phyloP scores from a whole-genome alignment of 2,888 invertebrate genomes.

The Smittia aterrima region DNA sequence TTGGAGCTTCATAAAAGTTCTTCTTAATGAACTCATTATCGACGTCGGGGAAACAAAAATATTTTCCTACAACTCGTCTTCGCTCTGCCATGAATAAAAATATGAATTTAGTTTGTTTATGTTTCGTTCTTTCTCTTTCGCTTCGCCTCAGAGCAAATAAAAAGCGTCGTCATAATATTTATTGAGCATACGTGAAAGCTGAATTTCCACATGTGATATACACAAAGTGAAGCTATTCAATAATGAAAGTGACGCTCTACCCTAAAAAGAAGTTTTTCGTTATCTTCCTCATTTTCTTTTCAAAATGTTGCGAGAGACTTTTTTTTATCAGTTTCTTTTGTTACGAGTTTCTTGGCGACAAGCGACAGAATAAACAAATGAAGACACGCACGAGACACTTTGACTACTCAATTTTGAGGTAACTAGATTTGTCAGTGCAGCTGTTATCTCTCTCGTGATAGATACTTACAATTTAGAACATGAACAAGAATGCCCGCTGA shows the following conservation, averaged over 20 bases:
- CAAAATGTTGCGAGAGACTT: background rate
- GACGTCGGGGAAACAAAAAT: background rate
- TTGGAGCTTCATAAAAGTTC: no score
- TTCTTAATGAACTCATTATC: constrained; percentile 29
- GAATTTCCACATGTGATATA: constrained; percentile 15
- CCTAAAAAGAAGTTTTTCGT: background rate
- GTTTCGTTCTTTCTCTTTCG: background rate
- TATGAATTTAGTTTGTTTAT: background rate
- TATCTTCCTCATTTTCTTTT: background rate
- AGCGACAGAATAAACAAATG: no score
- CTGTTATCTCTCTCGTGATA: background rate
- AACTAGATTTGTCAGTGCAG: background rate
- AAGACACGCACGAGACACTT: background rate
- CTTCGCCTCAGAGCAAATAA: background rate
- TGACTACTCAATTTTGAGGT: background rate
- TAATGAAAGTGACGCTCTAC: constrained; percentile 30
- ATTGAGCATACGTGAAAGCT: constrained; percentile 21
- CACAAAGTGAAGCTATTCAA: constrained; percentile 23
- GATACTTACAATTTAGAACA: constrained; percentile 24
- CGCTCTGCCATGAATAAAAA: background rate
- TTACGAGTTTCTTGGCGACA: background rate
- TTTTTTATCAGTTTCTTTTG: background rate
- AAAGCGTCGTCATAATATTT: constrained; percentile 31
- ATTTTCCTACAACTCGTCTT: background rate
- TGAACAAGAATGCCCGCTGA: constrained; percentile 27